phyloP scores from a whole-genome alignment of 2,888 invertebrate genomes.

The Calliphora vomitoria region DNA sequence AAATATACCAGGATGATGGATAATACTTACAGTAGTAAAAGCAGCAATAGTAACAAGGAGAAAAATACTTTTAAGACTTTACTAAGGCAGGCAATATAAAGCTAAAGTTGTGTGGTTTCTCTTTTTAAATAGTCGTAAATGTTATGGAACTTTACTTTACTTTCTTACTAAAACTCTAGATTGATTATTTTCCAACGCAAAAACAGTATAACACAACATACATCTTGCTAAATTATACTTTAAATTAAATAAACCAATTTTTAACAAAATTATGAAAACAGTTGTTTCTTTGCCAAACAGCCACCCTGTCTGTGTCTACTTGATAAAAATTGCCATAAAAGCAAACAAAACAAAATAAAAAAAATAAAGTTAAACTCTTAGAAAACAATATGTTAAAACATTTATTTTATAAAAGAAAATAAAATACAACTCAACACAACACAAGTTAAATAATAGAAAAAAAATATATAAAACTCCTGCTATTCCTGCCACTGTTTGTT shows the following conservation, averaged over 20 bases:
- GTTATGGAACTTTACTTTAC: constrained; percentile 21
- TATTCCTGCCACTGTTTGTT: neutral
- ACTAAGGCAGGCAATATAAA: constrained; percentile 16
- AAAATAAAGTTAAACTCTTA: constrained; percentile 34
- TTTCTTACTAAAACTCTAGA: constrained; percentile 36
- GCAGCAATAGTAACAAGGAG: neutral
- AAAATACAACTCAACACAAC: neutral
- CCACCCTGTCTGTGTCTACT: neutral
- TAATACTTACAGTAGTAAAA: constrained; percentile 46
- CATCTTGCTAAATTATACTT: neutral
- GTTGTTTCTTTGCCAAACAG: neutral
- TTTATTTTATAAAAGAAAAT: constrained; percentile 14
- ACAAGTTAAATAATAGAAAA: neutral
- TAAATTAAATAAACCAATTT: no score
- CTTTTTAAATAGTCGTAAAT: constrained; percentile 53
- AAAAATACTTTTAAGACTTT: neutral
- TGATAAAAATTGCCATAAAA: constrained; percentile 21
- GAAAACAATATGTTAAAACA: constrained; percentile 53
- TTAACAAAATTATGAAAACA: neutral
- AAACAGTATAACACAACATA: neutral
- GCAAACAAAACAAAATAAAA: constrained; percentile 1
- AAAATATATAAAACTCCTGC: neutral
- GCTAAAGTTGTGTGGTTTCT: no score
- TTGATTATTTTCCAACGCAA: neutral
- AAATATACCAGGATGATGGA: constrained; percentile 62